Base-by-base conservation (phyloP, 2,113 vertebrate species). In the Thunnus thynnus region DNA sequence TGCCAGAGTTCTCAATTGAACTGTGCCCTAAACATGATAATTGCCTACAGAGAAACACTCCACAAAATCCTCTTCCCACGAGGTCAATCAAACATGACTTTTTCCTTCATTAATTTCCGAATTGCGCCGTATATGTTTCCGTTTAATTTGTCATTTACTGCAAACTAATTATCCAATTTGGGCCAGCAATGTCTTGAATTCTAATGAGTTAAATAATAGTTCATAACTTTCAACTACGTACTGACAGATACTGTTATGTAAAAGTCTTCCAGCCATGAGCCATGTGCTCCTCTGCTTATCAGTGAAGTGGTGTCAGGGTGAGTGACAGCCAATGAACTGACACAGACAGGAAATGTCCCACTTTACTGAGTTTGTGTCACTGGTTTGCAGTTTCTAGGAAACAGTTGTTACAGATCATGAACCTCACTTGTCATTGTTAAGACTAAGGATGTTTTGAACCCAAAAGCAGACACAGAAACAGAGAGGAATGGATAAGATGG, bases 41-140 rank as follows among this genome's bases (percentile, higher is more conserved):
- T 74, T 64, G 54, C 46, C 20, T 54, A 18, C 32, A 67, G 50
- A 30, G 50, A 55, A 62, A 52, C 2, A 20, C 51, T 57, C 30
- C 57, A 30, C 8, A 3, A 9, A 57, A 47, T 5, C 25, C 52
- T 64, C 57, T 73, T 3, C 50, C 54, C 51, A 75, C 16, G 54
- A 81, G 84, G 46, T 80, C 25, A 81, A 72, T 84, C 63, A 76
- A 50, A 55, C n/a, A 13, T 32, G n/a, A 30, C 54, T 67, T 73
- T 55, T 52, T 47, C 11, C 56, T 22, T 14, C 51, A 41, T 41
- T 68, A 20, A 60, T 71, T 17, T 75, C 22, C 61, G 20, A 8
- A 0, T 9, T 41, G 10, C 9, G 36, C 36, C 8, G 7, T 41
- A 41, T 2, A 52, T 22, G 2, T 9, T 65, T 30, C 27, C 50